phyloP scores from a whole-genome alignment of 1,140 invertebrate species.

The Littorina saxatilis region DNA sequence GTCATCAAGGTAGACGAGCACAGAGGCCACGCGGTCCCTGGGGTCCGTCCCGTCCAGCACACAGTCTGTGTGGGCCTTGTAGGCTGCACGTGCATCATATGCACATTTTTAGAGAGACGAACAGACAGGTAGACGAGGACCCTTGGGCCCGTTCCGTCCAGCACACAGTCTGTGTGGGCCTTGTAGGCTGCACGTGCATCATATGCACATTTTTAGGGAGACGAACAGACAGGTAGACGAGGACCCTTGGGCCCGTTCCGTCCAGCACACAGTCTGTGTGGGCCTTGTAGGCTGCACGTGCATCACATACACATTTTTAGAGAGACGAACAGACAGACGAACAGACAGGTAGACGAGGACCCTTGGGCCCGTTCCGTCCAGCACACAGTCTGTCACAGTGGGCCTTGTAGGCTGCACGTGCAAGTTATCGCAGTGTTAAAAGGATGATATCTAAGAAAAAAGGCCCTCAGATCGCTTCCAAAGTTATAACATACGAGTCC shows the following conservation, averaged over 20 bases:
- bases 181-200: neutral
- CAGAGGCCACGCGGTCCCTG: conserved; percentile 69
- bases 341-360: conserved; percentile 71
- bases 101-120: too few species aligned
- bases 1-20: conserved; percentile 72
- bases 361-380: too few species aligned
- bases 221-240: neutral
- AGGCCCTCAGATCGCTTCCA: too few species aligned
- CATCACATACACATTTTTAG: neutral
- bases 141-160: conserved; percentile 53
- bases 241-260: conserved; percentile 63
- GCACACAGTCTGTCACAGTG: too few species aligned
- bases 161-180: neutral
- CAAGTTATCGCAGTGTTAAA: too few species aligned
- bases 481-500: too few species aligned
- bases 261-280: too few species aligned
- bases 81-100: conserved; percentile 55
- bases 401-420: too few species aligned
- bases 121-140: conserved; percentile 47
- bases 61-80: conserved; percentile 74
- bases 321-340: too few species aligned
- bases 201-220: too few species aligned
- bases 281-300: neutral
- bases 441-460: too few species aligned
- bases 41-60: conserved; percentile 57